Base-by-base conservation (phyloP, 2,888 invertebrate genomes). In the Drosophila meridionalis region DNA sequence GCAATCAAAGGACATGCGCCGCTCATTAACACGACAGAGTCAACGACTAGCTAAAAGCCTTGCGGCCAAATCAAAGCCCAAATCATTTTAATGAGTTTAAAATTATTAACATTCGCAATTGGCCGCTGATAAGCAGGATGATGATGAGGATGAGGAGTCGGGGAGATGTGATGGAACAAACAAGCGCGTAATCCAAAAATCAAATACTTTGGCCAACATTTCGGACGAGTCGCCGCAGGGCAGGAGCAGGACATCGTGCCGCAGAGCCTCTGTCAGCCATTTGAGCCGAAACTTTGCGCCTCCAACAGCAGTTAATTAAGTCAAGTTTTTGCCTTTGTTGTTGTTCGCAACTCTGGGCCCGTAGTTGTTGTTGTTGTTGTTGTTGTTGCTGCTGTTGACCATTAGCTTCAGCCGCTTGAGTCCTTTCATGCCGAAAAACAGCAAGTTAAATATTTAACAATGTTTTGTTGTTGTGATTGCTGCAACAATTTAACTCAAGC, bases 221-320 rank as follows among this genome's bases (percentile, higher is more conserved):
- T 89, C 74, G 80, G 77, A 80, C 69, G 80, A 84, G 80, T 66
- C 43, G 85, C 85, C 85, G 40, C 52, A 61, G 72, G 89, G 70
- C 87, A 60, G 62, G 53, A 67, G 20, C 20, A 20, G 20, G 20
- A 20, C 20, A 20, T 20, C 58, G 50, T 68, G 80, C 77, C 76
- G 38, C 76, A 69, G 36, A 64, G 64, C 67, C 50, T 53, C 73
- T 77, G 73, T 80, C 61, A 55, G 66, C 48, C 60, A 62, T 66
- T 69, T 62, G 65, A 42, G 74, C 56, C 58, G 40, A 64, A 89
- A 82, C 74, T 87, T 87, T 89, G 76, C 74, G 88, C 77, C 77
- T 77, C 70, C 72, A 86, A 86, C 78, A 82, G 78, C 83, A 88
- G 87, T 87, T 87, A 90, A 87, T 87, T 87, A 90, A 89, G 87